Evolutionary conservation across 2,113 vertebrate species (phyloP), one percentile per base, ranked within the genome.

Genomic region (Epinephelus cyanopodus): DNA sequence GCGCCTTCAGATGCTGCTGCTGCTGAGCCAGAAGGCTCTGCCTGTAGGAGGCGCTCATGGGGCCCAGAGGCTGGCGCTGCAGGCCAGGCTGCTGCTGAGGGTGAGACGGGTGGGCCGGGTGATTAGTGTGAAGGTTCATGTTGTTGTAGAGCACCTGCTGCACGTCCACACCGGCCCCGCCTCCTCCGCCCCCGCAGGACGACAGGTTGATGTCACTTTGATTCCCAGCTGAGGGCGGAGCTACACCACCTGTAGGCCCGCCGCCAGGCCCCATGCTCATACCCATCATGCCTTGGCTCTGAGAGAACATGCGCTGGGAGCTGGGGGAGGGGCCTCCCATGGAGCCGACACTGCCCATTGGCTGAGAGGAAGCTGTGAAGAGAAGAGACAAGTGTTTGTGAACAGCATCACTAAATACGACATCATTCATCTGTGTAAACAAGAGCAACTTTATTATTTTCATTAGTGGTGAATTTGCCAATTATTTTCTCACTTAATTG

Each of bases 291-390:
- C 90, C 94, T 86, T 96, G 97, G 15, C 94, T 91, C 91, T 97
- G 97, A 72, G 97, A 81, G 92, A 99, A 99, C 94, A 97, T 97
- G 13, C 97, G 96, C 53, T 97, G 97, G 29, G 96, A 93, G 0
- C 92, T 93, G 0, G 97, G 93, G 87, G 87, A 93, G 15, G 97
- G 93, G 6, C 96, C 95, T 72, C 96, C 96, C 88, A 99, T 93
- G 85, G 92, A 95, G 88, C 93, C 95, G 66, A 98, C 95, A 0
- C 92, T 94, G 1, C 95, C 92, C 93, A 99, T 95, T 65, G 95
- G 82, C 90, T 97, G 95, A 83, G 97, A 92, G 2, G 98, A 95
- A 33, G 96, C 98, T 99, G 83, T 37, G 92, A 94, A 2, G 88
- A 21, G 88, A 58, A 60, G 4, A 23, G 3, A 17, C 48, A 50